These are phyloP conservation scores for Psilopsiagon aymara DNA, from an alignment of 2,113 vertebrate species.

Conservation along the genomic window DNA sequence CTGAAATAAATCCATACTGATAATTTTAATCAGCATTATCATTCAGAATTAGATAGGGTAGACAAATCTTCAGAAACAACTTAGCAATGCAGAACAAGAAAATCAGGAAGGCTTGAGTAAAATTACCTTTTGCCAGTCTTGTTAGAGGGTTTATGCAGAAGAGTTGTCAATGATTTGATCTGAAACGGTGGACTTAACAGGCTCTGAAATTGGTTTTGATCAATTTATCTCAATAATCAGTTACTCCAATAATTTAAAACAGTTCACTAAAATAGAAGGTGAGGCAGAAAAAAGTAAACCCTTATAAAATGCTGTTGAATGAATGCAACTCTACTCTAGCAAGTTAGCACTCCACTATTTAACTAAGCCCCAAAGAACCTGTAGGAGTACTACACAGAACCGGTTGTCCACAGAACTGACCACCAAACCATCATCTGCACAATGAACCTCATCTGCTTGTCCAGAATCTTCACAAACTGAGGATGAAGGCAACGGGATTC, in stretches of 20 bases:
- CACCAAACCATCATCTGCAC: background rate
- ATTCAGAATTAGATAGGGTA: background rate
- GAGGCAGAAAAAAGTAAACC: background rate
- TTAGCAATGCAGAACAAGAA: background rate
- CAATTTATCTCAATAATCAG: background rate
- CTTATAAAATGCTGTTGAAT: background rate
- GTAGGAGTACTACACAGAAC: background rate
- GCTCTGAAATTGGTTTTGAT: background rate
- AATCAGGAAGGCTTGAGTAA: background rate
- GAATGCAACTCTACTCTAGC: background rate
- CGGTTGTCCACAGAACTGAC: background rate
- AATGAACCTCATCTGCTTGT: background rate
- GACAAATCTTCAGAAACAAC: constrained; percentile 8
- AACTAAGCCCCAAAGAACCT: background rate
- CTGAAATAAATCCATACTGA: background rate
- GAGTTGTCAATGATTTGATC: background rate
- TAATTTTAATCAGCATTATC: constrained; percentile 13
- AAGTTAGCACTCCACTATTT: background rate
- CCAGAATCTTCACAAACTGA: background rate
- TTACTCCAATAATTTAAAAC: background rate
- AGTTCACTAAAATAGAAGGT: background rate
- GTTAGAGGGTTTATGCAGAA: background rate
- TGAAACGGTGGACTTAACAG: background rate
- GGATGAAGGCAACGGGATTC: background rate
- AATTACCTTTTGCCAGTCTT: background rate